A percentile compares a stretch with the other conserved stretches of the same genome.
Evolutionary conservation across 2,797 vertebrate genomes (phyloP).

Genomic region (Echiichthys vipera): DNA sequence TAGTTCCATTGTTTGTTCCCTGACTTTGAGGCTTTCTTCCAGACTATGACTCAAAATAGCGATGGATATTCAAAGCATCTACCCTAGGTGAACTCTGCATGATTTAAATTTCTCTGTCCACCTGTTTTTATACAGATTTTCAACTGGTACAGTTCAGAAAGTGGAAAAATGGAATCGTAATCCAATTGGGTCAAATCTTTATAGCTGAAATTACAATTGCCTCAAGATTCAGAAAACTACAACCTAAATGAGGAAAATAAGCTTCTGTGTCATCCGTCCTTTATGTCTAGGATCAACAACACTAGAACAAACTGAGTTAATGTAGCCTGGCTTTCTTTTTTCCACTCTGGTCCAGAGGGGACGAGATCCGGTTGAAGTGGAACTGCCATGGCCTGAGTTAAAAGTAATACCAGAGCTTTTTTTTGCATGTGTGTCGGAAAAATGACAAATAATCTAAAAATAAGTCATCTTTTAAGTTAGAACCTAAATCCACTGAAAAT

Average conservation of each 20-base stretch:
- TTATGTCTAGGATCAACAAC: slow-evolving; percentile 9
- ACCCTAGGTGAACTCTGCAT: not conserved
- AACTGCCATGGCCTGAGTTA: not conserved
- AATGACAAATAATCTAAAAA: slow-evolving; percentile 5
- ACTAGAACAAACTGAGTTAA: not conserved
- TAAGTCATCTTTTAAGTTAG: not conserved
- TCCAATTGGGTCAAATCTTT: no score
- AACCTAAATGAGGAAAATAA: slow-evolving; percentile 20
- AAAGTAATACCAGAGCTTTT: not conserved
- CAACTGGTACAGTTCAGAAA: slow-evolving; percentile 17
- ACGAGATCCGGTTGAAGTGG: not conserved
- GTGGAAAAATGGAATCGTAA: no score
- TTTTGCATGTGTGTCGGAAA: not conserved
- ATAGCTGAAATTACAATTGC: slow-evolving; percentile 23
- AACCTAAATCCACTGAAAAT: not conserved
- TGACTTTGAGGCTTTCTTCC: slow-evolving; percentile 24
- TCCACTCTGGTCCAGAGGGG: not conserved
- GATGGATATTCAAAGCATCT: slow-evolving; percentile 2
- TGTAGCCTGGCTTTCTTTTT: not conserved
- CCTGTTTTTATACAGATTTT: not conserved
- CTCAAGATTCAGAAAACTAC: slow-evolving; percentile 16
- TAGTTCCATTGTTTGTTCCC: not conserved
- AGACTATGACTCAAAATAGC: slow-evolving; percentile 6
- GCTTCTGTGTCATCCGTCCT: slow-evolving; percentile 6
- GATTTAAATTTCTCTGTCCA: not conserved